Base-by-base conservation (phyloP, 2,888 invertebrate genomes). In the Cephus nigrinus region DNA sequence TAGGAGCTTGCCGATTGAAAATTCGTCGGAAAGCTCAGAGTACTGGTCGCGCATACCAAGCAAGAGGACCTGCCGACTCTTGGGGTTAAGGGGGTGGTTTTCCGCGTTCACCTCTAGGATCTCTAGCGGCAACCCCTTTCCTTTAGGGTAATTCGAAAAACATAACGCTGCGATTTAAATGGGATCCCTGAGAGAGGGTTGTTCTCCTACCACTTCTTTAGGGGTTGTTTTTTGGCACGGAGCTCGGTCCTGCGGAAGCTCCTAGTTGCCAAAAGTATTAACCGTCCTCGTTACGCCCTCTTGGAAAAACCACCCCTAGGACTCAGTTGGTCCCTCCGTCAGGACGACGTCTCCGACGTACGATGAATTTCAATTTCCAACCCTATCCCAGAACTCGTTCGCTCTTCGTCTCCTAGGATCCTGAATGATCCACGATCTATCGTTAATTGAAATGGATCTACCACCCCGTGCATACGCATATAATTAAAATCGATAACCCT, bases 261-360 rank as follows among this genome's bases (percentile, higher is more conserved):
- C 68, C 68, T 69, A 75, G 73, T 82, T 77, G 34, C 68, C 68
- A 71, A 69, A 80, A 80, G 81, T 82, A 80, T 81, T 81, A 81
- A 79, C 77, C 79, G 69, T 71, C 78, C 81, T 77, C 77, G 77
- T 78, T 81, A 80, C 80, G 75, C 68, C 55, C 23, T 55, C 55
- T 55, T 55, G 55, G 55, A 55, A 55, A 23, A 55, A 9, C 55
- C 55, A 55, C 55, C 55, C 55, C 55, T 23, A 23, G 23, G 55
- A 78, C 79, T 69, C 75, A 4, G 12, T 15, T 72, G 32, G 36
- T 80, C 36, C 77, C 79, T 76, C 35, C 35, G 75, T 79, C 33
- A 33, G 68, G 73, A 74, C 72, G 75, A 76, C 75, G 72, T 74
- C 74, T 15, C 34, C 69, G 73, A 77, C 76, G 77, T 78, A 73